Percentiles rank a stretch among this genome's conserved stretches.
These are phyloP conservation scores for Orcinus orca DNA, from an alignment of 2,113 vertebrate genomes.

Conservation along the genomic window DNA sequence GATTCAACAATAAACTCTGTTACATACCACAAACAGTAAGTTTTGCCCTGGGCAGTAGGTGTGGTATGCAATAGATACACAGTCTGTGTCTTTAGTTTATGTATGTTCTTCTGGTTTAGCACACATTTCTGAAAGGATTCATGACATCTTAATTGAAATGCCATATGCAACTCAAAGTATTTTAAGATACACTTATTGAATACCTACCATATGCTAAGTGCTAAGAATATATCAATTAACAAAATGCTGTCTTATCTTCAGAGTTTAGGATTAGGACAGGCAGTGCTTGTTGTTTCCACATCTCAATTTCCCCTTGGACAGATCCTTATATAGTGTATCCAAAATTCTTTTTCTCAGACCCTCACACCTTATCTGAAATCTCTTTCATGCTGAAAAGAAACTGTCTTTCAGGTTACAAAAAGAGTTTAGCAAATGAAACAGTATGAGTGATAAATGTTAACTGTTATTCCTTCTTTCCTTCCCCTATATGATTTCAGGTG, in stretches of 20 bases:
- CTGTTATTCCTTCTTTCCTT: conserved; percentile 73
- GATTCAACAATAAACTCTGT: neutral
- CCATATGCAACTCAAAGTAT: neutral
- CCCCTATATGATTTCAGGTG: conserved; percentile 81
- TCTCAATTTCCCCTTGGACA: neutral
- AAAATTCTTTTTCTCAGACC: conserved; percentile 16
- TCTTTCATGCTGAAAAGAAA: conserved; percentile 53
- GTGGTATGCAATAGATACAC: neutral
- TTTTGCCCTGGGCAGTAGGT: neutral
- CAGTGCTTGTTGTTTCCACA: neutral
- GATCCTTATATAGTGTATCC: neutral
- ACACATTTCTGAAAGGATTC: neutral
- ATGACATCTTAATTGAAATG: neutral
- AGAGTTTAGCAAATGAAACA: conserved; percentile 79
- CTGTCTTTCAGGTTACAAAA: conserved; percentile 48
- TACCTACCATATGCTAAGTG: neutral
- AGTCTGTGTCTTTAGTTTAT: neutral
- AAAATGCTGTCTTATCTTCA: neutral
- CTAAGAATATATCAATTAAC: neutral
- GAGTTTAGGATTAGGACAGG: neutral
- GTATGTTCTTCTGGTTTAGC: neutral
- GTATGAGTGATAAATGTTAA: conserved; percentile 79
- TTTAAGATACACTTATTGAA: neutral
- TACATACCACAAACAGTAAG: neutral
- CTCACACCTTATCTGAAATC: conserved; percentile 35